Percentiles rank a stretch among this genome's conserved stretches.
phyloP scores from a whole-genome alignment of 2,113 vertebrate genomes.

The Acanthochromis polyacanthus region DNA sequence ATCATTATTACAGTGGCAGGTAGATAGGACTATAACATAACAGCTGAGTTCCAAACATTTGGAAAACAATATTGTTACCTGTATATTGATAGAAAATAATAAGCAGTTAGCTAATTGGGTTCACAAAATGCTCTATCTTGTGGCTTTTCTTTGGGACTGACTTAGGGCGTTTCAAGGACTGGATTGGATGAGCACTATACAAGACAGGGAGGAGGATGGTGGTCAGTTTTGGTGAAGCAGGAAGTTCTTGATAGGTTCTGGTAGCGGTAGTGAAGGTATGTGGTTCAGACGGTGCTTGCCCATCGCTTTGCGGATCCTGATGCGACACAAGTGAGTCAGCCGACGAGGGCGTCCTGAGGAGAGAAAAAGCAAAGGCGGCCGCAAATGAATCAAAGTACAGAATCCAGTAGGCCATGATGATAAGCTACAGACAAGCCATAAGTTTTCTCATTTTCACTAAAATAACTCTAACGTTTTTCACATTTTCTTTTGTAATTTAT shows the following conservation, averaged over 20 bases:
- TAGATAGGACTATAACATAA: slow-evolving; percentile 6
- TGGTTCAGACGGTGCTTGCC: slow-evolving; percentile 89
- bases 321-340: slow-evolving; percentile 90
- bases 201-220: not conserved
- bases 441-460: not conserved
- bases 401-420: not conserved
- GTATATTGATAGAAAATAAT: slow-evolving; percentile 28
- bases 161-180: not conserved
- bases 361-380: not conserved
- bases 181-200: slow-evolving; percentile 4
- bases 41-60: slow-evolving; percentile 9
- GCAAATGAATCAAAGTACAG: not conserved
- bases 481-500: not conserved
- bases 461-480: not conserved
- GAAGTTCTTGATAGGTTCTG: slow-evolving; percentile 89
- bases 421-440: not conserved
- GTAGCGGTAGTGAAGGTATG: slow-evolving; percentile 89
- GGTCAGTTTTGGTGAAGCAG: slow-evolving; percentile 86
- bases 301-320: slow-evolving; percentile 87
- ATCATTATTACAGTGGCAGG: not conserved
- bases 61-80: slow-evolving; percentile 5
- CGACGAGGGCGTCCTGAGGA: slow-evolving; percentile 84
- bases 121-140: slow-evolving; percentile 3
- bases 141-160: slow-evolving; percentile 14
- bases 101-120: slow-evolving; percentile 5